These are phyloP conservation scores for Aurelia aurita complex sp. Pacific DNA, from an alignment of 30 jellyfish, hydroid and myxozoan species.

Conservation along the genomic window DNA sequence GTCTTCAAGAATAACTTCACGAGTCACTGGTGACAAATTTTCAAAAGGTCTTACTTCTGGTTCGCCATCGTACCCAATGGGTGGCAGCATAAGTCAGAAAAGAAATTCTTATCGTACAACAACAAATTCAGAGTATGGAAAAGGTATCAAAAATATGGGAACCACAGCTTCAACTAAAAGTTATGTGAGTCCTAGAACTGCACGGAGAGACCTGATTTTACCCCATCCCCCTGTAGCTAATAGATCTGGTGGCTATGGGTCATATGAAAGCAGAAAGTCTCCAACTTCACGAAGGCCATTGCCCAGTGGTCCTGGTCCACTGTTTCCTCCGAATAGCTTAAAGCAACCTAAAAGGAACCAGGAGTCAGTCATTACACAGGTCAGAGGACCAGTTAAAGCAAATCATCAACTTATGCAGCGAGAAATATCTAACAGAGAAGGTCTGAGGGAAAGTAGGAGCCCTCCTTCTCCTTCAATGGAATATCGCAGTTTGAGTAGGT, in stretches of 20 bases:
- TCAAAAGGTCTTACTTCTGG: background rate
- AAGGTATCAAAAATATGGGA: constrained; percentile 36
- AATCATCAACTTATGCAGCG: constrained; percentile 17
- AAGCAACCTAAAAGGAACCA: constrained; percentile 15
- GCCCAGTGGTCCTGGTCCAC: constrained; percentile 82
- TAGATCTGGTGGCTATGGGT: constrained; percentile 1
- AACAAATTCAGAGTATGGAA: constrained; percentile 56
- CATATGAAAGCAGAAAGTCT: constrained; percentile 7
- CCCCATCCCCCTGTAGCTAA: background rate
- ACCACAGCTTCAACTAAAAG: constrained; percentile 35
- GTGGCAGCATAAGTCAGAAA: constrained; percentile 26
- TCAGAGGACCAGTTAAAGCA: constrained; percentile 65
- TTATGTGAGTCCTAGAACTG: background rate
- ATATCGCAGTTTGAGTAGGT: constrained; percentile 33
- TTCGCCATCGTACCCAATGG: constrained; percentile 43
- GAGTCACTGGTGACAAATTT: background rate
- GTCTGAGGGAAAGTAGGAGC: background rate
- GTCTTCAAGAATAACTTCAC: constrained; percentile 42
- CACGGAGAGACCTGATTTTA: background rate
- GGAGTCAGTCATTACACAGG: constrained; percentile 15
- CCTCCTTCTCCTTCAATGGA: background rate
- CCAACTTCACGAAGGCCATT: constrained; percentile 47
- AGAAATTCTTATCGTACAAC: constrained; percentile 10
- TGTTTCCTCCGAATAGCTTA: constrained; percentile 25
- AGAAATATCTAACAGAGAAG: background rate